Conservation (phyloP, 2,888 invertebrate species). For the Coleophora deauratella region DNA sequence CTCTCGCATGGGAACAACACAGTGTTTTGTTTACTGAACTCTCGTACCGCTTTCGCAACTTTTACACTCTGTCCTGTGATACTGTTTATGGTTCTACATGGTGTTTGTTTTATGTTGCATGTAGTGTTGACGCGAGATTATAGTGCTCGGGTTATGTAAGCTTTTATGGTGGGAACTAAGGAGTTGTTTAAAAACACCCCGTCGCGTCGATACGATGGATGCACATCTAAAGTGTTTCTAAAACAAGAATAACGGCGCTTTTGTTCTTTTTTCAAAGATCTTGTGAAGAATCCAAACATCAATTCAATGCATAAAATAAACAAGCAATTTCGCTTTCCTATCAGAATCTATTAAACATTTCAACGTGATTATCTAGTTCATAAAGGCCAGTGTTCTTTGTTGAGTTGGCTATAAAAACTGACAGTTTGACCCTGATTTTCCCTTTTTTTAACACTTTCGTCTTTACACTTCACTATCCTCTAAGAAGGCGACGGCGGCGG, state of each 20-base stretch:
- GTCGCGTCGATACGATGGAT: constrained; percentile 1
- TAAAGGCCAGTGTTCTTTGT: too few species aligned
- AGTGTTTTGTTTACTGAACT: constrained; percentile 23
- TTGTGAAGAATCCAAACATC: too few species aligned
- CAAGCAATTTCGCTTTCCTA: not conserved
- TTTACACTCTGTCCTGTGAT: constrained; percentile 28
- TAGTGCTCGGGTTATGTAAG: constrained; percentile 25
- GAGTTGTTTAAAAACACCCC: constrained; percentile 4
- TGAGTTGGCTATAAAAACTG: not conserved
- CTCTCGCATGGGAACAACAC: too few species aligned
- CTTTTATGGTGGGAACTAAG: constrained; percentile 35
- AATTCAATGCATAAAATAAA: too few species aligned
- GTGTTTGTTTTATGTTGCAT: constrained; percentile 49
- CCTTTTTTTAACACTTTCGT: constrained; percentile 19
- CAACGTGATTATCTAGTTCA: too few species aligned
- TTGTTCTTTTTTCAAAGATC: too few species aligned
- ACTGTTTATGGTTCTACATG: constrained; percentile 36
- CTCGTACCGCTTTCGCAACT: constrained; percentile 19
- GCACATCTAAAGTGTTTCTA: not conserved
- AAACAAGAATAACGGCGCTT: too few species aligned
- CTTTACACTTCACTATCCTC: not conserved
- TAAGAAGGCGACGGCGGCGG: constrained; percentile 5
- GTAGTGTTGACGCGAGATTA: constrained; percentile 41
- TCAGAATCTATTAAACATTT: too few species aligned
- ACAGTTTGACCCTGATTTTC: constrained; percentile 8